Conservation (phyloP, 2,888 invertebrate species). For the Entomobrya multifasciata region DNA sequence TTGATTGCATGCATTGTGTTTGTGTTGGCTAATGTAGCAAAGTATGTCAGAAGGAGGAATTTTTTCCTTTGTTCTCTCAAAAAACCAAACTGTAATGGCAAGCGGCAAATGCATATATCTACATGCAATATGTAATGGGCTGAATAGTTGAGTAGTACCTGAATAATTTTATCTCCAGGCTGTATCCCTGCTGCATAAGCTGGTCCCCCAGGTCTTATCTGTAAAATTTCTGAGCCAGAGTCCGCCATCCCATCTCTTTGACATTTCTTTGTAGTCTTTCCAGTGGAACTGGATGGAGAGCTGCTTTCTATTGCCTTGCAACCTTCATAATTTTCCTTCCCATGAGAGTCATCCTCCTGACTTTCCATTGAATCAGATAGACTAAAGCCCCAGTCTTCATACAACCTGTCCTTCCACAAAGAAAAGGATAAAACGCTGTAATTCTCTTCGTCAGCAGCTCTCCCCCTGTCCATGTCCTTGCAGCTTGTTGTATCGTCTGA, state of each 20-base stretch:
- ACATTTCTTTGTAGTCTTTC: background rate
- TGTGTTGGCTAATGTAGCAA: background rate
- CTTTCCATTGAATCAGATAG: conserved; percentile 70
- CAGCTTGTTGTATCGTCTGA: background rate
- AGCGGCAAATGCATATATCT: background rate
- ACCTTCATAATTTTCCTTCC: conserved; percentile 32
- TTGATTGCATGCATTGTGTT: too few relatives aligned
- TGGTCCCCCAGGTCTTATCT: conserved; percentile 79
- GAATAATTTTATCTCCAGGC: conserved; percentile 77
- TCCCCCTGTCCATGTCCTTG: conserved; percentile 4
- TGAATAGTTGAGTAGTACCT: conserved; percentile 68
- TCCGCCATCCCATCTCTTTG: background rate
- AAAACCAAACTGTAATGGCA: background rate
- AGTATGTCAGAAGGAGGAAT: background rate
- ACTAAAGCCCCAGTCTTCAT: conserved; percentile 80
- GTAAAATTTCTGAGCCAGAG: conserved; percentile 68
- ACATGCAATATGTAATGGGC: background rate
- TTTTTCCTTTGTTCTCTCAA: background rate
- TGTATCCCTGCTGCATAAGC: conserved; percentile 76
- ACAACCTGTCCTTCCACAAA: conserved; percentile 77
- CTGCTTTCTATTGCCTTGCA: background rate
- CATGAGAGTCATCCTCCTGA: conserved; percentile 51
- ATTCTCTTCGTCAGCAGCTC: conserved; percentile 48
- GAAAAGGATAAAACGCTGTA: conserved; percentile 59
- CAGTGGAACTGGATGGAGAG: background rate